Evolutionary conservation across 2,113 vertebrate genomes (phyloP).

Genomic region (Campylorhamphus procurvoides): DNA sequence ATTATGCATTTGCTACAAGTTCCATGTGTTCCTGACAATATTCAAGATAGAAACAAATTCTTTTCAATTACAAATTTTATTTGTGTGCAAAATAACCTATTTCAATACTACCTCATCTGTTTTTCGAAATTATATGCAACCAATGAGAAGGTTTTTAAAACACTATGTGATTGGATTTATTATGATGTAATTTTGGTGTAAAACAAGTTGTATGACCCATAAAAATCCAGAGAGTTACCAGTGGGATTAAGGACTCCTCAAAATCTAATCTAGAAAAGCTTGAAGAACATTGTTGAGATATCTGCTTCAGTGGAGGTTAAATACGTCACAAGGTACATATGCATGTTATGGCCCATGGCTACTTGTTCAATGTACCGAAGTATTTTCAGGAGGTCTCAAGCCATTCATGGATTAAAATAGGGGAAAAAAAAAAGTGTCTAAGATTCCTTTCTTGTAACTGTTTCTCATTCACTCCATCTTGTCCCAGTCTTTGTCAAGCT

Average conservation of each 20-base stretch:
- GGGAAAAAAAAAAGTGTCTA: not conserved
- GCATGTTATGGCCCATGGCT: not conserved
- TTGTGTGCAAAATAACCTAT: not conserved
- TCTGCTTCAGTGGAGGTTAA: not conserved
- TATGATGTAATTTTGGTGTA: not conserved
- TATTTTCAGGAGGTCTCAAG: not conserved
- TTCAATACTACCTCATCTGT: not conserved
- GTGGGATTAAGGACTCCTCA: not conserved
- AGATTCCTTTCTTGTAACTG: not conserved
- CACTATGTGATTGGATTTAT: not conserved
- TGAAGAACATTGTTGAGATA: not conserved
- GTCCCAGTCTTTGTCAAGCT: not conserved
- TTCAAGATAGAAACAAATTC: not conserved
- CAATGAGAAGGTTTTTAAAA: not conserved
- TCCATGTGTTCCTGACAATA: not conserved
- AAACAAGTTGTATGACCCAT: not conserved
- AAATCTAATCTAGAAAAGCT: not conserved
- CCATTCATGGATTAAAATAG: not conserved
- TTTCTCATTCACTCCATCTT: not conserved
- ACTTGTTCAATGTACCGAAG: not conserved
- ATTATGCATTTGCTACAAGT: not conserved
- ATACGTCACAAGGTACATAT: not conserved
- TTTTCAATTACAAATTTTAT: not conserved
- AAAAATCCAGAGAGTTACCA: not conserved
- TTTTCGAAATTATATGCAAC: not conserved